Evolutionary conservation across 2,888 invertebrate species (phyloP).

Genomic region (Sycophila texana): DNA sequence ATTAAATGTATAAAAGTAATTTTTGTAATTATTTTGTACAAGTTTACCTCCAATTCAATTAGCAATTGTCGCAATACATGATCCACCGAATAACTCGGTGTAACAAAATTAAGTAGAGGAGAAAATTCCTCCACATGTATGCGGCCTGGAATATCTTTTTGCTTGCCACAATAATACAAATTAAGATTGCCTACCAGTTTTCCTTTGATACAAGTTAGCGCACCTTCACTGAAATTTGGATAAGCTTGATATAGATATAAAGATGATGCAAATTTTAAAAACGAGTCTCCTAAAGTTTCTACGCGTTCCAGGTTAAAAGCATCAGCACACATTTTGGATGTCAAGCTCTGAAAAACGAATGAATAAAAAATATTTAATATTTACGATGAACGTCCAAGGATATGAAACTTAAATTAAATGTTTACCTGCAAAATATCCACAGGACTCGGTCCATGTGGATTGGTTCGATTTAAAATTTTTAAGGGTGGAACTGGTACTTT

Average conservation of each 20-base stretch:
- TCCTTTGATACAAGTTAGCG: slow-evolving; percentile 84
- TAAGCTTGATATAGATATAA: slow-evolving; percentile 85
- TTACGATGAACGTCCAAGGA: not conserved
- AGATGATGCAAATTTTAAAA: slow-evolving; percentile 87
- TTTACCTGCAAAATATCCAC: slow-evolving; percentile 68
- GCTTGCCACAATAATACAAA: slow-evolving; percentile 84
- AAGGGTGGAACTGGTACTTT: slow-evolving; percentile 52
- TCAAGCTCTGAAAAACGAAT: slow-evolving; percentile 79
- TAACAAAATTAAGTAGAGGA: slow-evolving; percentile 85
- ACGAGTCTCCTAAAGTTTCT: slow-evolving; percentile 93
- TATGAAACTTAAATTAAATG: slow-evolving; percentile 1
- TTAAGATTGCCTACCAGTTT: slow-evolving; percentile 89
- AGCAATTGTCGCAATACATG: slow-evolving; percentile 76
- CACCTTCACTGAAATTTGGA: slow-evolving; percentile 85
- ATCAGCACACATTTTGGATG: slow-evolving; percentile 85
- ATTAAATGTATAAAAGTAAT: no score
- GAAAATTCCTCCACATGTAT: slow-evolving; percentile 82
- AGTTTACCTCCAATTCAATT: slow-evolving; percentile 61
- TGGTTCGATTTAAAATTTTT: slow-evolving; percentile 55
- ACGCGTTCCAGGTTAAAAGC: slow-evolving; percentile 87
- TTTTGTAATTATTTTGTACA: no score
- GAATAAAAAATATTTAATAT: slow-evolving; percentile 20
- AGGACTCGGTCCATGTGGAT: slow-evolving; percentile 65
- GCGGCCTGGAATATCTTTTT: slow-evolving; percentile 74
- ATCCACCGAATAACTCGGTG: slow-evolving; percentile 85